Evolutionary conservation across 2,888 invertebrate species (phyloP).

Genomic region (Aethes cnicana): DNA sequence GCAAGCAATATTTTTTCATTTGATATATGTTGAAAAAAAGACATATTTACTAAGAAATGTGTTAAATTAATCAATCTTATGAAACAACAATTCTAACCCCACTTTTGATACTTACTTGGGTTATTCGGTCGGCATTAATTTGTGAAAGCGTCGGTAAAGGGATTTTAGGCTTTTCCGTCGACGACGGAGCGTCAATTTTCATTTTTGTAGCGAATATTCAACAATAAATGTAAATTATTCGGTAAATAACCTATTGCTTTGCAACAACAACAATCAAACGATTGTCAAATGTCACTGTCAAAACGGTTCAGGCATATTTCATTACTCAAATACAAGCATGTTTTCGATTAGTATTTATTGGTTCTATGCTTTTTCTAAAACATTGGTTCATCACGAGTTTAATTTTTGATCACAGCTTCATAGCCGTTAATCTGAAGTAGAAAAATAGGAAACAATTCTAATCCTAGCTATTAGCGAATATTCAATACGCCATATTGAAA

Average conservation of each 20-base stretch:
- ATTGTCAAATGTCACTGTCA: constrained; percentile 34
- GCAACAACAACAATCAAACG: constrained; percentile 33
- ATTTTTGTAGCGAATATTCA: constrained; percentile 44
- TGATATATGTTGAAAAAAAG: not conserved
- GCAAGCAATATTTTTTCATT: too few species aligned
- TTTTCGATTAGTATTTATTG: too few species aligned
- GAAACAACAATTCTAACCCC: constrained; percentile 50
- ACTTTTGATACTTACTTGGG: constrained; percentile 84
- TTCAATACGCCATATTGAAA: too few species aligned
- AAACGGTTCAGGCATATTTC: constrained; percentile 12
- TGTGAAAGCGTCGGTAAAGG: constrained; percentile 92
- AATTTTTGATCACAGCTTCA: too few species aligned
- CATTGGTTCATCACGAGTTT: too few species aligned
- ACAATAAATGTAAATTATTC: constrained; percentile 30
- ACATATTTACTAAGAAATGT: constrained; percentile 6
- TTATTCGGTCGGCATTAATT: constrained; percentile 94
- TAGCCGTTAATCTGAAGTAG: too few species aligned
- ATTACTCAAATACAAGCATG: too few species aligned
- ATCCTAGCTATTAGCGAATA: too few species aligned
- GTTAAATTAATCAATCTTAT: constrained; percentile 34
- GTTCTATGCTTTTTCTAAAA: too few species aligned
- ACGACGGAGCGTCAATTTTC: constrained; percentile 57
- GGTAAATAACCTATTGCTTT: constrained; percentile 35
- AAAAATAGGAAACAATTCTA: too few species aligned
- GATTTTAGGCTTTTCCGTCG: constrained; percentile 74